phyloP scores from a whole-genome alignment of 2,797 vertebrate species.

The Smutsia temminckii region DNA sequence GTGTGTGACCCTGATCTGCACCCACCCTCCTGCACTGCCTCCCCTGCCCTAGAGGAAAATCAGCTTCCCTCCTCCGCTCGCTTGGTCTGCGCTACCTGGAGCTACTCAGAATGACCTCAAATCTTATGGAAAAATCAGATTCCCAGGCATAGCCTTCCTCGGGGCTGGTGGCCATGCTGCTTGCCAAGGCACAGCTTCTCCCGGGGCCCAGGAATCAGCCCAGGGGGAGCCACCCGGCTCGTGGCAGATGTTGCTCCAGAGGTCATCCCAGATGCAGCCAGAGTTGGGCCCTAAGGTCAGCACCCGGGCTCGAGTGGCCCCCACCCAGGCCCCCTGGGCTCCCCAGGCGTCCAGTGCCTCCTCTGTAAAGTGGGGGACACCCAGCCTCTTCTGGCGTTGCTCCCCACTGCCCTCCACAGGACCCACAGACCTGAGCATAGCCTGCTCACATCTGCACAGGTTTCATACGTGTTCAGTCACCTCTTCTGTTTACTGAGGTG shows the following conservation, averaged over 20 bases:
- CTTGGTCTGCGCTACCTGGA: neutral
- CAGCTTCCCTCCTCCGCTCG: neutral
- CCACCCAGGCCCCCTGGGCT: no score
- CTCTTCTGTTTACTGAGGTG: no score
- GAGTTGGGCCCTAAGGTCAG: no score
- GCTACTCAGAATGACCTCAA: neutral
- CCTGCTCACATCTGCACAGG: neutral
- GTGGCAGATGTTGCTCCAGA: neutral
- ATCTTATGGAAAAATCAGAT: fast-evolving
- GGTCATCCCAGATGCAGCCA: fast-evolving
- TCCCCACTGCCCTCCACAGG: neutral
- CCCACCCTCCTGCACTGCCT: no score
- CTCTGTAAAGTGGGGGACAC: no score
- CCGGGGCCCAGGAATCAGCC: neutral
- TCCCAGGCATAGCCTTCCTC: neutral
- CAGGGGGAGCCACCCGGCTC: fast-evolving
- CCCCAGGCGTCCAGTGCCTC: neutral
- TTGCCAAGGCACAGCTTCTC: neutral
- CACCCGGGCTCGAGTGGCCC: neutral
- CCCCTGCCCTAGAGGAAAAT: neutral
- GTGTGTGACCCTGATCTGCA: neutral
- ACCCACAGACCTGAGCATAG: neutral
- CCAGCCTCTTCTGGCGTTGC: neutral
- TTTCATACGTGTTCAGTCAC: neutral
- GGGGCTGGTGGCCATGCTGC: no score